phyloP scores from a whole-genome alignment of 1,140 invertebrate genomes.

The Caenorhabditis briggsae region DNA sequence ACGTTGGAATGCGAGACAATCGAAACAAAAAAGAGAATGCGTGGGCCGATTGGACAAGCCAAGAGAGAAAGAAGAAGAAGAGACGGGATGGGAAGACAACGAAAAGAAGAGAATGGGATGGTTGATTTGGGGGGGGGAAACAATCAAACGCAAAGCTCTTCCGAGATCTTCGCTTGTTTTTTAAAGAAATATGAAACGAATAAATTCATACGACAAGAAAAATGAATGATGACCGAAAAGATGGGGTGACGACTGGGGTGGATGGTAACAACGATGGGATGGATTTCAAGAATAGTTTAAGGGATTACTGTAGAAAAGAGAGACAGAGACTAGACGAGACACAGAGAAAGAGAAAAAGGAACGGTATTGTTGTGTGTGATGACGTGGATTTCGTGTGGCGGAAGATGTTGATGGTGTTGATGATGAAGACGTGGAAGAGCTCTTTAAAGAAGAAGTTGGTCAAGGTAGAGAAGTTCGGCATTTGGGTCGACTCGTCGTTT shows the following conservation, averaged over 20 bases:
- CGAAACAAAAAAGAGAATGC: not conserved
- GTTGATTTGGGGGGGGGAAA: not conserved
- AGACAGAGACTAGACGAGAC: constrained; percentile 44
- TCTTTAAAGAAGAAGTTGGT: constrained; percentile 45
- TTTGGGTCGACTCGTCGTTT: constrained; percentile 43
- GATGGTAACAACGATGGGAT: not conserved
- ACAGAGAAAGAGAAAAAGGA: constrained; percentile 44
- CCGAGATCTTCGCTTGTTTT: constrained; percentile 36
- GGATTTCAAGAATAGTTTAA: not conserved
- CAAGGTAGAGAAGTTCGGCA: constrained; percentile 37
- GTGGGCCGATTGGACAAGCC: not conserved
- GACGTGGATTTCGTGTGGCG: constrained; percentile 35
- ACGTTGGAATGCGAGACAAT: constrained; percentile 27
- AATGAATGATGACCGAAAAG: not conserved
- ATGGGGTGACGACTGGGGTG: constrained; percentile 35
- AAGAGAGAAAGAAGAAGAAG: constrained; percentile 19
- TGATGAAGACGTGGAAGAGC: not conserved
- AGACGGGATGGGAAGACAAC: constrained; percentile 11
- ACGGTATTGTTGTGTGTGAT: not conserved
- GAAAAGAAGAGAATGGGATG: not conserved
- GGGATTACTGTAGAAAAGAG: not conserved
- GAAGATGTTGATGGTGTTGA: not conserved
- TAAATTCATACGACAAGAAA: not conserved
- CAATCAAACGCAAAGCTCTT: not conserved
- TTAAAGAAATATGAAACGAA: constrained; percentile 46